Base-by-base conservation (phyloP, 2,888 invertebrate species). In the Sesia bembeciformis region DNA sequence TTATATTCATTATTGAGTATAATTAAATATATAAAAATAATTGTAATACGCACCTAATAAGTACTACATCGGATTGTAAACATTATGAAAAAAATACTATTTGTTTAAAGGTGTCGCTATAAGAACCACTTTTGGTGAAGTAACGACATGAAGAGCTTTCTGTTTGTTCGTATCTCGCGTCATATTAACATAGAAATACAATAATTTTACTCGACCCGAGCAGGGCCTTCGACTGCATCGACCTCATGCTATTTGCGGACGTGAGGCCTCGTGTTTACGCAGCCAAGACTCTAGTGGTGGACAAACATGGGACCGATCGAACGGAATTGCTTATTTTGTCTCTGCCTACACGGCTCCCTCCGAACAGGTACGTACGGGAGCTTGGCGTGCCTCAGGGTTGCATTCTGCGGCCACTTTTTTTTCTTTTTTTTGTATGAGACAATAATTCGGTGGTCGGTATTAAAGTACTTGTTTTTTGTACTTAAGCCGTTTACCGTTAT, bases 281-380 rank as follows among this genome's bases (percentile, higher is more conserved):
- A 85, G 84, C 83, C 86, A 84, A 83, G 84, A 76, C 86, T 88
- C 86, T 88, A 89, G 88, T 89, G 88, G 86, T 83, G 80, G 77
- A 79, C 87, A 89, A 89, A 89, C 85, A 89, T 75, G 76, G 83
- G 84, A 76, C 86, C 81, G 84, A 87, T 85, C 82, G 84, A 72
- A 81, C 79, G 86, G 88, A 87, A 88, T 89, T 88, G 88, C 88
- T 88, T 88, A 89, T 88, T 89, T 89, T 89, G 87, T 88, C 84
- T 82, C 83, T 78, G 82, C 84, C 82, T 84, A 86, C 88, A 84
- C 74, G 75, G 73, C 81, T 84, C 83, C 83, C 83, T 78, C 72
- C 54, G 73, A 72, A 77, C 49, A n/a, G n/a, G 40, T 79, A 78
- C 84, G 84, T 85, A 84, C 72, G 70, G 80, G 70, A 72, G 74